Base-by-base conservation (phyloP, 2,797 vertebrate genomes). In the Anisognathus igniventris region DNA sequence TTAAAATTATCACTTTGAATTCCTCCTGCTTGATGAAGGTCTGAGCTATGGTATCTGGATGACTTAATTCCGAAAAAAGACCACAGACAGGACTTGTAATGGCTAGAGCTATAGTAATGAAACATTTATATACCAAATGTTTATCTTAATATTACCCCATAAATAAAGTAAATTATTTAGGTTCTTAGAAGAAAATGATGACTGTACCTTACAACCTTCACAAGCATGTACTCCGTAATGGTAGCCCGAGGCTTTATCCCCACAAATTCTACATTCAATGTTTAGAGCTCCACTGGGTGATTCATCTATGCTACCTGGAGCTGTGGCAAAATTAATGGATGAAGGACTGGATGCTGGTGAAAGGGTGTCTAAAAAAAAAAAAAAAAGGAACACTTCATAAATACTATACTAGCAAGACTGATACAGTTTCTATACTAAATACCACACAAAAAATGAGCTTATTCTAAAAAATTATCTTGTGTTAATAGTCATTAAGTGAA, bases 161-260 rank as follows among this genome's bases (percentile, higher is more conserved):
- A 91, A 95, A 94, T 70, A 93, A 92, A 92, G 60, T 56, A 83
- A 84, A 48, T n/a, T 28, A 66, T 87, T 92, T 88, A 86, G 37
- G 45, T 65, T 88, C 77, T 95, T 75, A 95, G 83, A 96, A 92
- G 70, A 86, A 92, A 96, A 92, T 79, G 9, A 58, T 39, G 19
- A 79, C 86, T 93, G 95, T 97, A 99, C 99, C 99, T 99, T 99
- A 98, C 99, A 99, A 94, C 99, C 99, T 97, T 99, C 99, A 74
- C 99, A 99, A 15, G 99, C 99, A 12, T 99, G 99, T 35, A 99
- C 99, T 25, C 99, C 99, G 0, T 99, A 99, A 97, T 99, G 99
- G 97, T 99, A 99, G 88, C 99, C 99, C 1, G 99, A 99, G 86
- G 99, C 99, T 15, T 98, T 99, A 98, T 99, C 99, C 35, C 98